phyloP scores from a whole-genome alignment of 2,797 vertebrate species.

The Sebastes minor region DNA sequence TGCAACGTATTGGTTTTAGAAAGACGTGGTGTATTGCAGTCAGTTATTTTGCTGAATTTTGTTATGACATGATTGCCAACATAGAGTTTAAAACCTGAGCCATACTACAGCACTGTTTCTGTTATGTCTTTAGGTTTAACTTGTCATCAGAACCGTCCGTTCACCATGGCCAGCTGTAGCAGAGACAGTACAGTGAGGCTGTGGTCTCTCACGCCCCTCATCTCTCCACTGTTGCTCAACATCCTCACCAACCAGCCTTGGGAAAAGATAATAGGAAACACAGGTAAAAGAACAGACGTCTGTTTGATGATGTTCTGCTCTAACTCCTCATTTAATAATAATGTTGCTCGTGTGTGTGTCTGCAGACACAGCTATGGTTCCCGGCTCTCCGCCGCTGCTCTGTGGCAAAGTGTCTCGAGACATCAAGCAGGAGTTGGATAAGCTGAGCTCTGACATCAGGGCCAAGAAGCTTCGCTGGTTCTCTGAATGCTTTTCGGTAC shows the following conservation, averaged over 20 bases:
- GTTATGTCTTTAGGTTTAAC: constrained; percentile 85
- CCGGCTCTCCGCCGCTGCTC: constrained; percentile 87
- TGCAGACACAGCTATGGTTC: constrained; percentile 89
- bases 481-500: constrained; percentile 95
- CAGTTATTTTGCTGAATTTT: background rate
- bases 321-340: background rate
- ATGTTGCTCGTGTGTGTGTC: background rate
- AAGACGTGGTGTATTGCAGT: background rate
- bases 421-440: constrained; percentile 95
- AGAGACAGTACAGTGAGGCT: constrained; percentile 97
- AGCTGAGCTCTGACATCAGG: constrained; percentile 80
- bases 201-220: constrained; percentile 92
- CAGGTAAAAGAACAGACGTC: constrained; percentile 77
- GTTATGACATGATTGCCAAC: background rate
- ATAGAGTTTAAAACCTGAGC: background rate
- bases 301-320: background rate
- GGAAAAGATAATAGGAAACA: constrained; percentile 94
- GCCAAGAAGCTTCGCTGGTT: constrained; percentile 93
- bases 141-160: constrained; percentile 91
- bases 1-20: background rate
- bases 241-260: constrained; percentile 90
- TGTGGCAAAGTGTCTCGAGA: constrained; percentile 95
- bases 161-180: constrained; percentile 98
- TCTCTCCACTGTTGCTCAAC: constrained; percentile 89
- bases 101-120: background rate